These are phyloP conservation scores for Scaptodrosophila latifasciaeformis DNA, from an alignment of 2,888 invertebrate species.

Conservation along the genomic window DNA sequence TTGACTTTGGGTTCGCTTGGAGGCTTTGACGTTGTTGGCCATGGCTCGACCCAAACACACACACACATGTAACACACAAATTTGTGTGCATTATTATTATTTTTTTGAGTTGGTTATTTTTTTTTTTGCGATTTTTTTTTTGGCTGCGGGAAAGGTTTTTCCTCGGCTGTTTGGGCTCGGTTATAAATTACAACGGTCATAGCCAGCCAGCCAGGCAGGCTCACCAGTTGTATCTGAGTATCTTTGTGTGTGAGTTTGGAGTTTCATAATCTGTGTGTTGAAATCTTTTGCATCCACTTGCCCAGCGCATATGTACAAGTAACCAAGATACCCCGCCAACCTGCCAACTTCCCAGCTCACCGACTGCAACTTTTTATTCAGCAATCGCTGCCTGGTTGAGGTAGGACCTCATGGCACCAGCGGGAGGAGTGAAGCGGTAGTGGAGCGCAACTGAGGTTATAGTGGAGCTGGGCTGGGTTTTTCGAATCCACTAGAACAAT, in stretches of 20 bases:
- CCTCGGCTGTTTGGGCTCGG: constrained; percentile 35
- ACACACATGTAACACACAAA: constrained; percentile 27
- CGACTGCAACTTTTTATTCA: constrained; percentile 33
- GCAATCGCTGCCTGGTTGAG: constrained; percentile 13
- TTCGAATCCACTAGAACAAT: constrained; percentile 46
- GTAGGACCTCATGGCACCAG: no score
- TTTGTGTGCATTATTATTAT: constrained; percentile 54
- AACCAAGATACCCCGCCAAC: constrained; percentile 14
- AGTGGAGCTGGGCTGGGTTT: background rate
- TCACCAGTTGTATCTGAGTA: background rate
- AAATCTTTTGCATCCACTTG: constrained; percentile 63
- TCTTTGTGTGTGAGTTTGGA: constrained; percentile 29
- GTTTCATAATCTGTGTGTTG: constrained; percentile 56
- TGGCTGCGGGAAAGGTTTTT: background rate
- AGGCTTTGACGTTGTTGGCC: constrained; percentile 14
- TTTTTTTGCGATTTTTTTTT: constrained; percentile 50
- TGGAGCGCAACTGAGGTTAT: no score
- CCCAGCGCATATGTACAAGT: constrained; percentile 34
- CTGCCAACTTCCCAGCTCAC: no score
- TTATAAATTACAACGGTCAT: constrained; percentile 60
- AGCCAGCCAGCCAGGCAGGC: constrained; percentile 22
- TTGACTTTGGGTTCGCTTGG: background rate
- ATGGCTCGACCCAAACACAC: constrained; percentile 23
- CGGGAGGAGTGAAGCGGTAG: no score
- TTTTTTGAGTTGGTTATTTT: constrained; percentile 38